These are phyloP conservation scores for Leucania comma DNA, from an alignment of 2,888 invertebrate species.

Conservation along the genomic window DNA sequence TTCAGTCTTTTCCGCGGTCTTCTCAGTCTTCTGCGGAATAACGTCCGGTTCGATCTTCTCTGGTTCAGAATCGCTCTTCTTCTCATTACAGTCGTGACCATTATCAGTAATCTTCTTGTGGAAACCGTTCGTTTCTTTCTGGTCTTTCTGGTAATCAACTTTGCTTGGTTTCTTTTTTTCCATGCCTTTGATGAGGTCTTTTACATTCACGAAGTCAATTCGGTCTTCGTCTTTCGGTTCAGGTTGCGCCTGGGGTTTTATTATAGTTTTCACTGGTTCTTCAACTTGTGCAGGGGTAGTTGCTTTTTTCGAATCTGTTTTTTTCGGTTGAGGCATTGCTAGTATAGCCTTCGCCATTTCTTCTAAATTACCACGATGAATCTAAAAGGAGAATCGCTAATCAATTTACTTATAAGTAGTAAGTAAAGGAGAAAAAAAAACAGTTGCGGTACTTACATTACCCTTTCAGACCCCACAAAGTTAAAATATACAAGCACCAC, in stretches of 20 bases:
- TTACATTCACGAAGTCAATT: conserved; percentile 90
- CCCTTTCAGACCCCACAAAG: conserved; percentile 58
- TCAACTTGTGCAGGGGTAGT: conserved; percentile 73
- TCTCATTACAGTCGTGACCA: conserved; percentile 75
- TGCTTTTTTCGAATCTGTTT: conserved; percentile 78
- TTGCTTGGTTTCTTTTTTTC: conserved; percentile 86
- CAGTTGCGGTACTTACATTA: conserved; percentile 57
- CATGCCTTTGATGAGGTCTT: conserved; percentile 92
- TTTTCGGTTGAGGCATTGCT: conserved; percentile 85
- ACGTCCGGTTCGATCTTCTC: conserved; percentile 70
- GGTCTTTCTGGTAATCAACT: conserved; percentile 75
- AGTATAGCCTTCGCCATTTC: conserved; percentile 85
- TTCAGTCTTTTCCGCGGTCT: conserved; percentile 58
- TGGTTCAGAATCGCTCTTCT: conserved; percentile 67
- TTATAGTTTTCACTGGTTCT: conserved; percentile 71
- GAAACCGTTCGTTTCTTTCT: conserved; percentile 84
- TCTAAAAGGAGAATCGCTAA: conserved; percentile 79
- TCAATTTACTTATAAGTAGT: conserved; percentile 35
- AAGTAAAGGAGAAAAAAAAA: conserved; percentile 32
- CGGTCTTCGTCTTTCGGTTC: conserved; percentile 87
- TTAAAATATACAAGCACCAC: conserved; percentile 65
- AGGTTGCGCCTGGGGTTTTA: conserved; percentile 70
- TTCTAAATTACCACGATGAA: conserved; percentile 90
- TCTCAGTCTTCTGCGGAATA: conserved; percentile 66
- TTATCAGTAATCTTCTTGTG: conserved; percentile 82